Percentiles rank a stretch among this genome's conserved stretches.
Conservation (phyloP, 2,888 invertebrate species). For the Epiblema foenella region DNA sequence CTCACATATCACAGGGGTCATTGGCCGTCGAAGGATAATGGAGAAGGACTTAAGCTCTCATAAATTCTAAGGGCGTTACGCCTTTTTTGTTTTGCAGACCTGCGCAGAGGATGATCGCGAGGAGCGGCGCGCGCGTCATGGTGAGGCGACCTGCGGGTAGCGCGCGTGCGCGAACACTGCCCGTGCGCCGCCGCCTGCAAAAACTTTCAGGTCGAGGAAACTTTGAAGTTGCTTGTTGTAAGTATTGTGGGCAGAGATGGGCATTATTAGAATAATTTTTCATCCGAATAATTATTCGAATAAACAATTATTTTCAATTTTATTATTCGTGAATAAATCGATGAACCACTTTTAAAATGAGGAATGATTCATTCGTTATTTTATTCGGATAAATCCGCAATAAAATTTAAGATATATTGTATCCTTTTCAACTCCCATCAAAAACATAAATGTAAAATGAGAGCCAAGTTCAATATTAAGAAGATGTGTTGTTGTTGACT, state of each 20-base stretch:
- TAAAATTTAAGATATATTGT: no score
- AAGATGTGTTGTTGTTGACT: no score
- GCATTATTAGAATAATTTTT: no score
- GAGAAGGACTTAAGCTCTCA: neutral
- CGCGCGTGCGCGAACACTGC: conserved; percentile 35
- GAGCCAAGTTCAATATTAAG: no score
- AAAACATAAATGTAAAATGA: no score
- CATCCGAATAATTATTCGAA: no score
- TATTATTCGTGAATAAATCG: no score
- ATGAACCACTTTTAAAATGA: no score
- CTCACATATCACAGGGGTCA: conserved; percentile 76
- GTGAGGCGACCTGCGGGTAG: conserved; percentile 40
- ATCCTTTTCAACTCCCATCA: no score
- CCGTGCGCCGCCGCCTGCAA: conserved; percentile 9
- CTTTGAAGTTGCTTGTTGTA: conserved; percentile 20
- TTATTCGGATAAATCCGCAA: no score
- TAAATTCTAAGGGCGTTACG: neutral
- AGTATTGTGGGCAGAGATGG: neutral
- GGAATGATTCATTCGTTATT: no score
- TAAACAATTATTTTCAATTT: no score
- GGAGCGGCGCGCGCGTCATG: conserved; percentile 50
- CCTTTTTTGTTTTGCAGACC: conserved; percentile 49
- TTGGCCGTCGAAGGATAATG: conserved; percentile 59
- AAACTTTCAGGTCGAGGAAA: conserved; percentile 30
- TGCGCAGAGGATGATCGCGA: conserved; percentile 54